Evolutionary conservation across 2,888 invertebrate genomes (phyloP).

Genomic region (Phrixothrix hirtus): DNA sequence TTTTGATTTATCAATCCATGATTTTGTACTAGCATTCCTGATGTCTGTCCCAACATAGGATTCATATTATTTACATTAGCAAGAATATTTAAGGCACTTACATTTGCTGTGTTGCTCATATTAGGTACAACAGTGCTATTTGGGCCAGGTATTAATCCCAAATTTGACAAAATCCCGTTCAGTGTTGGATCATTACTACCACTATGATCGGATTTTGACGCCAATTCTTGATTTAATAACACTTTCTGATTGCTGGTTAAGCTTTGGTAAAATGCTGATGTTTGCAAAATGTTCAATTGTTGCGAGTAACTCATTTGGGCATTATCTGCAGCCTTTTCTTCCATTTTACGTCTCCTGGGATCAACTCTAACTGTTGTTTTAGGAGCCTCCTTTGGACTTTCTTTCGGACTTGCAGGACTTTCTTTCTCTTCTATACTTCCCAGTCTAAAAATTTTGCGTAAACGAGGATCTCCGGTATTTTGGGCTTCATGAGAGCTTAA

Average conservation of each 20-base stretch:
- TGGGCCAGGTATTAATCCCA: conserved; percentile 55
- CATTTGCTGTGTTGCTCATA: conserved; percentile 20
- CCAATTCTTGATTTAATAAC: conserved; percentile 70
- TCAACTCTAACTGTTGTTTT: conserved; percentile 45
- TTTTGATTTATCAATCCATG: conserved; percentile 13
- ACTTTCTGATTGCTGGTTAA: conserved; percentile 73
- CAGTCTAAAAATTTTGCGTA: conserved; percentile 74
- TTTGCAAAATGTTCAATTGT: conserved; percentile 66
- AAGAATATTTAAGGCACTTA: conserved; percentile 53
- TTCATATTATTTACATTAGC: conserved; percentile 43
- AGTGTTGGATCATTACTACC: conserved; percentile 65
- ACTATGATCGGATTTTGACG: conserved; percentile 61
- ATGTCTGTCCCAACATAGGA: conserved; percentile 26
- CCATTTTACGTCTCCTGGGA: conserved; percentile 50
- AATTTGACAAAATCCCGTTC: conserved; percentile 64
- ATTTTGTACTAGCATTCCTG: conserved; percentile 21
- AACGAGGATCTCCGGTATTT: conserved; percentile 74
- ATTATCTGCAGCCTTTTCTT: conserved; percentile 41
- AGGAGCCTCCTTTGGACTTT: conserved; percentile 56
- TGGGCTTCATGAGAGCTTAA: conserved; percentile 71
- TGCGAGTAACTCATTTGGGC: conserved; percentile 61
- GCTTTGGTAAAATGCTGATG: conserved; percentile 71
- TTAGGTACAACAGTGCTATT: conserved; percentile 34
- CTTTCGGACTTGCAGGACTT: conserved; percentile 63
- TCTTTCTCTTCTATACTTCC: conserved; percentile 63